Base-by-base conservation (phyloP, 2,797 vertebrate genomes). In the Anolis apletophallus region DNA sequence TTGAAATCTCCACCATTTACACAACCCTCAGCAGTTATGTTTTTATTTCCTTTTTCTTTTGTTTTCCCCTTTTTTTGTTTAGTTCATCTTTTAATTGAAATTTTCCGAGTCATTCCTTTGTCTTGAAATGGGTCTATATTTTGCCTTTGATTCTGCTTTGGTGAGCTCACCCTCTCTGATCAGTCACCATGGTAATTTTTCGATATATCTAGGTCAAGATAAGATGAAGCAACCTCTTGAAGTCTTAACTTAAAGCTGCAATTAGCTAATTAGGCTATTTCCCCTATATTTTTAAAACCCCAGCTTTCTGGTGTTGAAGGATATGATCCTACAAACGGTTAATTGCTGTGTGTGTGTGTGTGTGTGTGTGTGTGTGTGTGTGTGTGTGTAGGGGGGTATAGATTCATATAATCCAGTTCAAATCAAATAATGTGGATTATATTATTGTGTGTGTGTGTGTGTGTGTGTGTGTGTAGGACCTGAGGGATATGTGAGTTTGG, bases 111-210 rank as follows among this genome's bases (percentile, higher is more conserved):
- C 88, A 91, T 92, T 88, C 88, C 91, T 93, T 93, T 92, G 93
- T 94, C 92, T 95, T 90, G 88, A 87, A 59, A 94, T 95, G 92
- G 89, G 83, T 92, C 92, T 90, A 91, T 92, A 94, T 92, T 91
- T 90, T 94, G 93, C 83, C 91, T 93, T 92, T 94, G 34, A 93
- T 93, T 93, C 88, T 69, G 88, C 85, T 85, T 92, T 94, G 87
- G 90, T 94, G 93, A 94, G 94, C 92, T 92, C 93, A 76, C 91
- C 89, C 89, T 91, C 90, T 91, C 75, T 88, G 90, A 93, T 92
- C 92, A 91, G 93, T 93, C 93, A 90, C 90, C 91, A 94, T 93
- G 92, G 93, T 94, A 94, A 94, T 94, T 95, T 61, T 95, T 92
- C 93, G 89, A 91, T 94, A 91, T 91, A 93, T 93, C 93, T 93